A percentile compares a stretch with the other conserved stretches of the same genome.
phyloP scores from a whole-genome alignment of 2,797 vertebrate genomes.

The Pangasius larnaudii region DNA sequence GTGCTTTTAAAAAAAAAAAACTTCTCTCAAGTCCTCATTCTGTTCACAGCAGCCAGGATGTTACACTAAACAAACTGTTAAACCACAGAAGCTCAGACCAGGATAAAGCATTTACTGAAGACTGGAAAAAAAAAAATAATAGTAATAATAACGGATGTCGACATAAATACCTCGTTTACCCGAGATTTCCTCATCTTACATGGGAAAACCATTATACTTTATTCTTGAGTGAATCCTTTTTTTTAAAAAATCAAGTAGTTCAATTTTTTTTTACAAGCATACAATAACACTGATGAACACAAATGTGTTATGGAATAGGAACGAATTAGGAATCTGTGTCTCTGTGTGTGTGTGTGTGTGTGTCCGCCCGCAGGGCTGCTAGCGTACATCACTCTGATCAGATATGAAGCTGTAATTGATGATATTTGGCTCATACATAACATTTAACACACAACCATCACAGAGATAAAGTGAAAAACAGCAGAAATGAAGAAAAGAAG shows the following conservation, averaged over 20 bases:
- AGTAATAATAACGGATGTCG: neutral
- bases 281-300: slow-evolving; percentile 75
- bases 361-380: neutral
- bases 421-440: neutral
- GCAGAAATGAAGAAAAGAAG: too few relatives aligned
- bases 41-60: too few relatives aligned
- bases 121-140: neutral
- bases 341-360: neutral
- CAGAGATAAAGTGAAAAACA: too few relatives aligned
- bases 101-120: neutral
- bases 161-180: neutral
- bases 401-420: neutral
- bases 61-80: neutral
- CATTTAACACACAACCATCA: neutral
- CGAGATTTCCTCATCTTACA: slow-evolving; percentile 42
- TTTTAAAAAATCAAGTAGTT: slow-evolving; percentile 67
- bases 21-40: neutral
- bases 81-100: neutral
- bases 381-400: neutral
- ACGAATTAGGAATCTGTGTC: neutral
- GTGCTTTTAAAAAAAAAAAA: too few relatives aligned
- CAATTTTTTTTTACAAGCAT: neutral
- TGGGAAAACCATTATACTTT: slow-evolving; percentile 24
- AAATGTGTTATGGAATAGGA: slow-evolving; percentile 47
- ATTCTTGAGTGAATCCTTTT: slow-evolving; percentile 49